Conservation (phyloP, 2,888 invertebrate species). For the Pseudanteris insignis region DNA sequence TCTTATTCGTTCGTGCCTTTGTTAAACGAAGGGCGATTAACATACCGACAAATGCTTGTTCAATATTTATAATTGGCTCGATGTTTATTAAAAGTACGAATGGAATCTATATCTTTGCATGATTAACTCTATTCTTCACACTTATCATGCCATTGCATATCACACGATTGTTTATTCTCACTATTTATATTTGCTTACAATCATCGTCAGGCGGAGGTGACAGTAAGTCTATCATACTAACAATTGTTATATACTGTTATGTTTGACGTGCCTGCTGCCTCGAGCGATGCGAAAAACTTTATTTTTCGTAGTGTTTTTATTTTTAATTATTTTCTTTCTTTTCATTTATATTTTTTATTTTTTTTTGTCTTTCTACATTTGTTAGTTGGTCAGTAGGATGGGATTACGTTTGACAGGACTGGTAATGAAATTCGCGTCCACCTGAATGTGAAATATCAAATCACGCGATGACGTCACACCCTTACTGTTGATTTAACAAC, state of each 20-base stretch:
- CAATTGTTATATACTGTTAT: constrained; percentile 41
- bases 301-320: too few relatives aligned
- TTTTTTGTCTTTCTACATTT: too few relatives aligned
- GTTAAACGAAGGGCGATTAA: constrained; percentile 30
- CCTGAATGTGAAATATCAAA: too few relatives aligned
- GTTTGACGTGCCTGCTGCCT: constrained; percentile 35
- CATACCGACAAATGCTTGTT: constrained; percentile 20
- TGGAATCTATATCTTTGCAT: constrained; percentile 33
- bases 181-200: constrained; percentile 58
- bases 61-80: constrained; percentile 33
- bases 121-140: constrained; percentile 37
- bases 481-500: too few relatives aligned
- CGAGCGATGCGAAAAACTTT: too few relatives aligned
- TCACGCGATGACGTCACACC: too few relatives aligned
- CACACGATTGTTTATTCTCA: constrained; percentile 54
- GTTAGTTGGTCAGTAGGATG: too few relatives aligned
- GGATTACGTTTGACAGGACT: too few relatives aligned
- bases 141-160: constrained; percentile 38
- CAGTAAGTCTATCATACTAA: constrained; percentile 58
- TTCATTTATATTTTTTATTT: too few relatives aligned
- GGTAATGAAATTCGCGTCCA: too few relatives aligned
- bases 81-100: constrained; percentile 34
- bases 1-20: constrained; percentile 21
- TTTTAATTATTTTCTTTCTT: too few relatives aligned
- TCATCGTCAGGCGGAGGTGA: constrained; percentile 61